Base-by-base conservation (phyloP, 1,140 invertebrate species). In the Stegodyphus mimosarum region DNA sequence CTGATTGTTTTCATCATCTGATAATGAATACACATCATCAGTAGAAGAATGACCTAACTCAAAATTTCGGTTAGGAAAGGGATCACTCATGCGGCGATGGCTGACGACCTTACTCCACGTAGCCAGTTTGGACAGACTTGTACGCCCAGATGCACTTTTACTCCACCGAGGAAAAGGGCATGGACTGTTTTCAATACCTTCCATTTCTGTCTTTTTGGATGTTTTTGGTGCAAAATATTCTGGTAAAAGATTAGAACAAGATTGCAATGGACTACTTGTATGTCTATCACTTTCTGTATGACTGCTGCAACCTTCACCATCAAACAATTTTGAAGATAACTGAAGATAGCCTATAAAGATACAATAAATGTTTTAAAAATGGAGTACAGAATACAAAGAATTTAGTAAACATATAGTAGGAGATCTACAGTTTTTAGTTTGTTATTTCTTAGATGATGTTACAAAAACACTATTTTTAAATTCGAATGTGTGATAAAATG, bases 91-190 rank as follows among this genome's bases (percentile, higher is more conserved):
- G 6, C 83, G 66, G 11, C 83, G 52, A 10, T 64, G 52, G 48
- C 75, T 86, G 5, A 86, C 83, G 7, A 86, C 66, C 10, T 78
- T 70, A 7, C 83, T 86, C 83, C 83, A 86, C 7, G 74, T 86
- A 6, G 75, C 83, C 15, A 86, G n/a, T n/a, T 76, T 86, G 9
- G 74, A 86, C 3, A 86, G 83, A 15, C 83, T 86, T 7, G 83
- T 86, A 10, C 50, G 74, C 13, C 83, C 83, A 64, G 74, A 48
- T 7, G 83, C 73, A 73, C 64, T 78, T 53, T 86, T 78, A 52
- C 83, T 78, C 83, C 83, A 86, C 0, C 83, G 74, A 17, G 83
- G 74, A 72, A 86, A 77, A 5, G 67, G 55, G 64, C 74, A 78
- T 18, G 74, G 75, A 33, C 63, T 33, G 49, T 73, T 78, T n/a